phyloP scores from a whole-genome alignment of 2,113 vertebrate genomes.

The Nettapus auritus region DNA sequence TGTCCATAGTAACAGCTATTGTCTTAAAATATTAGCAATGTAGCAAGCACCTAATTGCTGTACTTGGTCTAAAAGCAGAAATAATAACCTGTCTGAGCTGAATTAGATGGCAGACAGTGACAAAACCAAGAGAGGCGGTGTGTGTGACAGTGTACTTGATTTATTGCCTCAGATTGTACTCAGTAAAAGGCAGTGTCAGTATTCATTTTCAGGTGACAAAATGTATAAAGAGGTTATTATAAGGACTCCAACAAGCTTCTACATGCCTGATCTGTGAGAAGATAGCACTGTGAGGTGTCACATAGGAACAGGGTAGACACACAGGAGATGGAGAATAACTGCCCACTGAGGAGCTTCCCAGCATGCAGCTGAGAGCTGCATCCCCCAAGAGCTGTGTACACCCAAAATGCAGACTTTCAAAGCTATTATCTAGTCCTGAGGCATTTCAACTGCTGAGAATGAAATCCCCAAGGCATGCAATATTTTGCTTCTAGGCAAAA shows the following conservation, averaged over 20 bases:
- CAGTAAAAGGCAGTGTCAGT: slow-evolving; percentile 49
- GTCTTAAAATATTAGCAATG: neutral
- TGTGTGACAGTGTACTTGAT: slow-evolving; percentile 42
- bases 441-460: neutral
- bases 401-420: neutral
- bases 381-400: neutral
- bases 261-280: neutral
- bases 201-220: slow-evolving; percentile 54
- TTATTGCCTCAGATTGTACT: slow-evolving; percentile 38
- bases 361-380: neutral
- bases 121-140: slow-evolving; percentile 42
- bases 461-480: neutral
- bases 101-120: slow-evolving; percentile 39
- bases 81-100: slow-evolving; percentile 7
- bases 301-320: neutral
- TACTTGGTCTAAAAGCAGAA: slow-evolving; percentile 19
- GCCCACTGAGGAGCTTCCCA: neutral
- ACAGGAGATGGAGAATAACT: neutral
- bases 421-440: neutral
- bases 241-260: slow-evolving; percentile 36
- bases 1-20: neutral
- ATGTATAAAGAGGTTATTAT: slow-evolving; percentile 57
- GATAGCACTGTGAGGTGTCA: neutral
- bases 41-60: slow-evolving; percentile 12
- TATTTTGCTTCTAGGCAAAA: slow-evolving; percentile 15